Evolutionary conservation across 2,113 vertebrate genomes (phyloP).

Genomic region (Cyprinodon tularosa): DNA sequence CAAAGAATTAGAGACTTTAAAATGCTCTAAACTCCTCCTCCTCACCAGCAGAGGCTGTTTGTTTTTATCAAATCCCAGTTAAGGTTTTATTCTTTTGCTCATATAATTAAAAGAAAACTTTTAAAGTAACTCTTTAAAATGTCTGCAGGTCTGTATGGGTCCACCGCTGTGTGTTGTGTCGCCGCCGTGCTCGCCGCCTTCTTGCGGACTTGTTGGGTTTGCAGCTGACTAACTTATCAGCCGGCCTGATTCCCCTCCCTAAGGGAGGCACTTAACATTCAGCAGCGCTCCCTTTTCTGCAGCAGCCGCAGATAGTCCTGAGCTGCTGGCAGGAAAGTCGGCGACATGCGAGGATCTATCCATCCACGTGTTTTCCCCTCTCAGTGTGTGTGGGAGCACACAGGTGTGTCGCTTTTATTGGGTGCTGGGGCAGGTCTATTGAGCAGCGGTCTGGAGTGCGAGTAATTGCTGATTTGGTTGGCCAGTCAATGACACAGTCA

Average conservation of each 20-base stretch:
- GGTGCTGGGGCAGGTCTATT: constrained; percentile 81
- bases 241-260: constrained; percentile 65
- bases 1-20: too few species aligned
- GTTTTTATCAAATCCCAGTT: too few species aligned
- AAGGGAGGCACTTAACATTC: constrained; percentile 77
- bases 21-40: too few species aligned
- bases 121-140: too few species aligned
- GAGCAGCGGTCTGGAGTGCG: constrained; percentile 77
- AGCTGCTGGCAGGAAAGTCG: constrained; percentile 69
- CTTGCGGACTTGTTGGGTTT: constrained; percentile 76
- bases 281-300: constrained; percentile 70
- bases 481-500: constrained; percentile 73
- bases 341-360: constrained; percentile 32
- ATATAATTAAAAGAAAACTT: too few species aligned
- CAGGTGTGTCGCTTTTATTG: constrained; percentile 73
- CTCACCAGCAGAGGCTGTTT: too few species aligned
- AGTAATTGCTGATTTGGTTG: constrained; percentile 82
- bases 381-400: constrained; percentile 10
- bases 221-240: constrained; percentile 77
- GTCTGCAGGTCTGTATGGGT: too few species aligned
- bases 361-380: constrained; percentile 34
- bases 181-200: constrained; percentile 48
- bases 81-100: too few species aligned
- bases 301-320: constrained; percentile 77
- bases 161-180: constrained; percentile 52